Evolutionary conservation across 2,113 vertebrate species (phyloP).

Genomic region (Pandion haliaetus): DNA sequence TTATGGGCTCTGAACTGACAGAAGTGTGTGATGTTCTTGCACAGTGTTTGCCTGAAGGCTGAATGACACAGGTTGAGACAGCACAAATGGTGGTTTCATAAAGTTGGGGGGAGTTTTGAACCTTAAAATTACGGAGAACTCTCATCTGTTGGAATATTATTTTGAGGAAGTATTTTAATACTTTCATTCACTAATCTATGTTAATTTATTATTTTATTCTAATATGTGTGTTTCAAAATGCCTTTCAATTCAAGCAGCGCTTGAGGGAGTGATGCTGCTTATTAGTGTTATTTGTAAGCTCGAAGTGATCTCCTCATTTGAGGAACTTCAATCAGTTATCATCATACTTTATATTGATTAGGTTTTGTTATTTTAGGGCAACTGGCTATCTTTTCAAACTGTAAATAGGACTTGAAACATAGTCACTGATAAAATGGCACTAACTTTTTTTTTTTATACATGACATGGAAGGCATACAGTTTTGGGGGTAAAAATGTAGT

Average conservation of each 20-base stretch:
- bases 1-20: background rate
- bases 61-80: background rate
- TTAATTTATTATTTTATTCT: background rate
- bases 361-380: slow-evolving; percentile 27
- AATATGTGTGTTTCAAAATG: background rate
- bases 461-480: background rate
- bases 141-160: background rate
- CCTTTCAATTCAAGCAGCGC: slow-evolving; percentile 4
- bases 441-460: background rate
- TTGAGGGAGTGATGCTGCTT: background rate
- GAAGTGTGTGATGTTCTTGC: background rate
- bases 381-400: background rate
- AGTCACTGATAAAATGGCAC: background rate
- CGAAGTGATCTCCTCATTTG: slow-evolving; percentile 42
- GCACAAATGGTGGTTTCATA: background rate
- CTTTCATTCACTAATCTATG: background rate
- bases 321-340: slow-evolving; percentile 49
- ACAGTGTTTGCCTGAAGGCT: background rate
- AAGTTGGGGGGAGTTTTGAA: background rate
- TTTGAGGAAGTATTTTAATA: background rate
- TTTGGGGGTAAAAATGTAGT: background rate
- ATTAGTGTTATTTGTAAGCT: slow-evolving; percentile 44
- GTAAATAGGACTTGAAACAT: background rate
- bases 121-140: background rate
- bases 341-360: slow-evolving; percentile 54